Evolutionary conservation across 2,797 vertebrate genomes (phyloP).

Genomic region (Ceryle rudis): DNA sequence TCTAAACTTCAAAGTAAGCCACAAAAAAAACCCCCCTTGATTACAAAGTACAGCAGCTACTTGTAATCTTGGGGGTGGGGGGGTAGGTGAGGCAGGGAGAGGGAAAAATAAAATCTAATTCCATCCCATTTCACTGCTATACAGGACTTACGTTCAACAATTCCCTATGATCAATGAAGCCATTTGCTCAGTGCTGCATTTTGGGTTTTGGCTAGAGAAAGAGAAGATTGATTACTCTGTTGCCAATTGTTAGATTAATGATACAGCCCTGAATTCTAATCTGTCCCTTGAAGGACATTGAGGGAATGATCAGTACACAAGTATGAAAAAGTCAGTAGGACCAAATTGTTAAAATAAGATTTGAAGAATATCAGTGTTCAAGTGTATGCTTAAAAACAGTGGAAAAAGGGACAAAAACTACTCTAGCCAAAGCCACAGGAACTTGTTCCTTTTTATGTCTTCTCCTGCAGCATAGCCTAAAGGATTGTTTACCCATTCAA

Average conservation of each 20-base stretch:
- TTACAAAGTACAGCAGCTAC: neutral
- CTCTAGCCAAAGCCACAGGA: neutral
- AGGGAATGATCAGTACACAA: neutral
- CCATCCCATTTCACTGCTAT: constrained; percentile 21
- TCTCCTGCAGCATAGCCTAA: neutral
- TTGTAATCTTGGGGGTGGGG: neutral
- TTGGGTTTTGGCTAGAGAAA: neutral
- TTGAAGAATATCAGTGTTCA: constrained; percentile 8
- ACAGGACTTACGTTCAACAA: constrained; percentile 11
- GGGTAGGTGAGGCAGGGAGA: neutral
- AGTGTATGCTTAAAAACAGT: neutral
- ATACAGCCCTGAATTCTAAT: neutral
- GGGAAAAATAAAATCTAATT: neutral
- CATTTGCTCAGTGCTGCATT: neutral
- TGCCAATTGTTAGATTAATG: constrained; percentile 11
- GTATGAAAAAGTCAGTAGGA: constrained; percentile 7
- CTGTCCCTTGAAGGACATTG: neutral
- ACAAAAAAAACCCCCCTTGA: neutral
- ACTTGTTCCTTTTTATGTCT: neutral
- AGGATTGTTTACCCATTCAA: neutral
- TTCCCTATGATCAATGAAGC: constrained; percentile 29
- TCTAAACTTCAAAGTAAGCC: constrained; percentile 28
- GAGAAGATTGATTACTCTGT: constrained; percentile 43
- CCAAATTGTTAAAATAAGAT: constrained; percentile 12
- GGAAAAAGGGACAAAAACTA: neutral